These are phyloP conservation scores for Copidosoma floridanum DNA, from an alignment of 1,140 invertebrate genomes.

Conservation along the genomic window DNA sequence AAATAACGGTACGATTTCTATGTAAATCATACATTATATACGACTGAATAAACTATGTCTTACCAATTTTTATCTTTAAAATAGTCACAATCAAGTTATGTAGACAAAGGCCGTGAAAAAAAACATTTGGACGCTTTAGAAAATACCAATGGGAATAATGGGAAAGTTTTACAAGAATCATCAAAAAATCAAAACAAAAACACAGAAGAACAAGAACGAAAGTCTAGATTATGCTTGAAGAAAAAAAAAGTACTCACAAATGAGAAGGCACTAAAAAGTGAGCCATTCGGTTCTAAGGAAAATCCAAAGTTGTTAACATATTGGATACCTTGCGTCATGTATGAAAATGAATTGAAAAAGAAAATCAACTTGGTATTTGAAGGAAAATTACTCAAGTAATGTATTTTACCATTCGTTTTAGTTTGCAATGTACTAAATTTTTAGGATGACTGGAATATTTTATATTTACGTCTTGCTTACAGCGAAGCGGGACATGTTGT, in stretches of 20 bases:
- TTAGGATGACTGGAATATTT: not conserved
- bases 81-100: no score
- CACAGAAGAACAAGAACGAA: not conserved
- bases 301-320: slow-evolving; percentile 25
- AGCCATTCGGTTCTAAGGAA: slow-evolving; percentile 15
- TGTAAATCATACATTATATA: no score
- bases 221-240: not conserved
- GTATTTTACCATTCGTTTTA: not conserved
- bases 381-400: slow-evolving; percentile 42
- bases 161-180: not conserved
- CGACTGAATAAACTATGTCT: no score
- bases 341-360: slow-evolving; percentile 1
- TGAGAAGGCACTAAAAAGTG: no score
- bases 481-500: slow-evolving; percentile 38
- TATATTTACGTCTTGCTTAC: slow-evolving; percentile 11
- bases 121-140: no score
- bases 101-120: no score
- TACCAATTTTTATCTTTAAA: no score
- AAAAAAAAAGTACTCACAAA: no score
- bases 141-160: no score
- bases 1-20: not conserved
- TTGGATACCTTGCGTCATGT: slow-evolving; percentile 13
- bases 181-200: not conserved
- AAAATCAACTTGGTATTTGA: slow-evolving; percentile 32
- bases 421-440: not conserved